Percentiles rank a stretch among this genome's conserved stretches.
phyloP scores from a whole-genome alignment of 2,888 invertebrate genomes.

The Tridacna gigas region DNA sequence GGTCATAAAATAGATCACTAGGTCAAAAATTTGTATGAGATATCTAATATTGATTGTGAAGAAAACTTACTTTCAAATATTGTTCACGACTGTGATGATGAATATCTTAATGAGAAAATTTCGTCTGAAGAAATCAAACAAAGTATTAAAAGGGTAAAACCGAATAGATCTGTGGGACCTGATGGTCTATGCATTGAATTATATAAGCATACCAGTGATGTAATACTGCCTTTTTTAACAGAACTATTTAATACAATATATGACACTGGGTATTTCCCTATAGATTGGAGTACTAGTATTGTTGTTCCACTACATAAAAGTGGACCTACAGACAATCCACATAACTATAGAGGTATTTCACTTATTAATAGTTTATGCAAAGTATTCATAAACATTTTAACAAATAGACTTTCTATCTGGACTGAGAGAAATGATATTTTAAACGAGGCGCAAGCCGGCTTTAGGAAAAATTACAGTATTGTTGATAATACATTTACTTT shows the following conservation, averaged over 20 bases:
- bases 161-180: neutral
- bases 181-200: slow-evolving; percentile 1
- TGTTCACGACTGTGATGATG: no score
- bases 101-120: no score
- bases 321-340: neutral
- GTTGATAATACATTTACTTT: slow-evolving; percentile 7
- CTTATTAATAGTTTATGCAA: slow-evolving; percentile 1
- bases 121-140: slow-evolving; percentile 1
- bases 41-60: no score
- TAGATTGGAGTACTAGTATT: neutral
- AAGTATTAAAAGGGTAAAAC: neutral
- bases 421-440: neutral
- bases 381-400: slow-evolving; percentile 4
- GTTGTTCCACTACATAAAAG: slow-evolving; percentile 14
- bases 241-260: neutral
- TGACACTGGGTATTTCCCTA: neutral
- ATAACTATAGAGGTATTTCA: slow-evolving; percentile 17
- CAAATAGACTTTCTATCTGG: neutral
- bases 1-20: no score
- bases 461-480: neutral
- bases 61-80: no score
- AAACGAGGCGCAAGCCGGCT: slow-evolving; percentile 6
- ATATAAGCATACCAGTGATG: neutral
- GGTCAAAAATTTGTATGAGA: no score
- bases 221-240: neutral